These are phyloP conservation scores for Leucophora obtusa DNA, from an alignment of 2,888 invertebrate genomes.

Conservation along the genomic window DNA sequence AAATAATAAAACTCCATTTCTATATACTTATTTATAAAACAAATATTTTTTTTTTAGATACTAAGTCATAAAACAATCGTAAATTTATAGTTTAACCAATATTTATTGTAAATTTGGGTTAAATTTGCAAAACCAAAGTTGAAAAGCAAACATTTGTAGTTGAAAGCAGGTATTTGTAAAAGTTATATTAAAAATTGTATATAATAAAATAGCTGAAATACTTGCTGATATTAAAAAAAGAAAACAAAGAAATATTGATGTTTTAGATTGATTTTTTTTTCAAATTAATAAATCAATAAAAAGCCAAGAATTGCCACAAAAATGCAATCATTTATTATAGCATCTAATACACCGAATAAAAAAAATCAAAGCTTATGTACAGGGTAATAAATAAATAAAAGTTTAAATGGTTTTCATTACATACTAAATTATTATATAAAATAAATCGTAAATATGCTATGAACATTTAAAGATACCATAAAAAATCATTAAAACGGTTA, in stretches of 20 bases:
- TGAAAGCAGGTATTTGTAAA: constrained; percentile 73
- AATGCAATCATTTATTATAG: constrained; percentile 61
- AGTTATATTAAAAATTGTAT: constrained; percentile 70
- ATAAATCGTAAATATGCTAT: background rate
- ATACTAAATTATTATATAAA: constrained; percentile 21
- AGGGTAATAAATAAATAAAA: constrained; percentile 51
- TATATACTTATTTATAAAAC: constrained; percentile 8
- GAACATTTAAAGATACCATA: background rate
- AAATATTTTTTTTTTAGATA: constrained; percentile 11
- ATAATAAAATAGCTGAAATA: constrained; percentile 74
- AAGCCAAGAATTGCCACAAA: constrained; percentile 65
- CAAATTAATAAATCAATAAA: constrained; percentile 40
- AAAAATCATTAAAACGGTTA: constrained; percentile 27
- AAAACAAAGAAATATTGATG: constrained; percentile 63
- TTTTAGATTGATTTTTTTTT: constrained; percentile 68
- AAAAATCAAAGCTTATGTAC: constrained; percentile 58
- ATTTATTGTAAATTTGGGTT: constrained; percentile 61
- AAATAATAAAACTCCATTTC: constrained; percentile 7
- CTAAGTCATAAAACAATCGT: constrained; percentile 9
- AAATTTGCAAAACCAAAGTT: constrained; percentile 66
- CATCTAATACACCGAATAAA: constrained; percentile 5
- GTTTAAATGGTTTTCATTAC: constrained; percentile 59
- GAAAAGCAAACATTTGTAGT: constrained; percentile 75
- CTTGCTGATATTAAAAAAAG: constrained; percentile 71
- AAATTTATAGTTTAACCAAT: constrained; percentile 57